These are phyloP conservation scores for Blastobasis lacticolella DNA, from an alignment of 2,888 invertebrate species.

Conservation along the genomic window DNA sequence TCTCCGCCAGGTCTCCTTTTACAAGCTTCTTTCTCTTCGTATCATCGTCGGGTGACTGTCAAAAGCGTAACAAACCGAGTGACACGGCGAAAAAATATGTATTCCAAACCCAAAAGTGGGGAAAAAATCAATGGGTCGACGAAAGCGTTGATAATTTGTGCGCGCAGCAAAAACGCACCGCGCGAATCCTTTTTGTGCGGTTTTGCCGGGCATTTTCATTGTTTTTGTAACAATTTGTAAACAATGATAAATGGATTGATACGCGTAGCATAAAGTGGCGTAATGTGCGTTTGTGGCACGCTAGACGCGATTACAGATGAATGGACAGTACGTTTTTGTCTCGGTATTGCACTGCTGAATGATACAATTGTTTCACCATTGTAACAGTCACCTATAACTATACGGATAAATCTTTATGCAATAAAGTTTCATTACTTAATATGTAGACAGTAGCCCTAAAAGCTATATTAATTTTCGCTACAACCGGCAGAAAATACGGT, in stretches of 20 bases:
- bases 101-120: conserved; percentile 3
- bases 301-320: too few species aligned
- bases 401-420: too few species aligned
- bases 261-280: conserved; percentile 2
- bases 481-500: too few species aligned
- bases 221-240: conserved; percentile 8
- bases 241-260: conserved; percentile 8
- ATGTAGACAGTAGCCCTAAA: too few species aligned
- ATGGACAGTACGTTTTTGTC: too few species aligned
- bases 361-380: too few species aligned
- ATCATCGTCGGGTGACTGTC: conserved; percentile 1
- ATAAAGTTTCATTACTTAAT: too few species aligned
- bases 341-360: too few species aligned
- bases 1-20: not conserved
- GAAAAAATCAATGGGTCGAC: conserved; percentile 13
- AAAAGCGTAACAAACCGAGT: conserved; percentile 10
- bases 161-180: conserved; percentile 2
- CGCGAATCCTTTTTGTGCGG: conserved; percentile 4
- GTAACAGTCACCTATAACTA: too few species aligned
- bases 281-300: not conserved
- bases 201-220: not conserved
- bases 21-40: not conserved
- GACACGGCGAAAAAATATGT: conserved; percentile 10
- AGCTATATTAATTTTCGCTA: too few species aligned
- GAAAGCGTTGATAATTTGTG: conserved; percentile 12